Percentiles rank a stretch among this genome's conserved stretches.
These are phyloP conservation scores for Crossoptilon crossoptilon DNA, from an alignment of 2,797 vertebrate genomes.

Conservation along the genomic window DNA sequence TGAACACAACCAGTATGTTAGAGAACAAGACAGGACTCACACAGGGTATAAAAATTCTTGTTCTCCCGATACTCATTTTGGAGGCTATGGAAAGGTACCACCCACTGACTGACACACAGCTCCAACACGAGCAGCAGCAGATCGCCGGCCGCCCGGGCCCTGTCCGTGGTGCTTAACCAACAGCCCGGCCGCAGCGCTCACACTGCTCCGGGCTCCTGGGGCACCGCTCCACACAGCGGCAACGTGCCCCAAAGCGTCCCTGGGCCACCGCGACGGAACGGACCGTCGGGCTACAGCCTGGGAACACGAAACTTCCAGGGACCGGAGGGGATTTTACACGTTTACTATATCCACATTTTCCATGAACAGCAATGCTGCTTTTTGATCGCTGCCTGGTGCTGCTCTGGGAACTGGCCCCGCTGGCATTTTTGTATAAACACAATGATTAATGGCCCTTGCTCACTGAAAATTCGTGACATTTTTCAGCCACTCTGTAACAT, in stretches of 20 bases:
- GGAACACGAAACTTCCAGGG: background rate
- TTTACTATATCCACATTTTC: background rate
- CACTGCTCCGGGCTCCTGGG: background rate
- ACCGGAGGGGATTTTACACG: background rate
- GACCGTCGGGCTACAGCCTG: background rate
- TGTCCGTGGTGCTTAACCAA: slow-evolving; percentile 53
- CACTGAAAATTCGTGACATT: background rate
- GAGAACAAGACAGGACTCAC: background rate
- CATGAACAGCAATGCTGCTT: background rate
- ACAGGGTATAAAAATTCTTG: background rate
- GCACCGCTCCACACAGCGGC: too few species aligned
- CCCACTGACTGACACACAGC: background rate
- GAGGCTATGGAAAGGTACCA: background rate
- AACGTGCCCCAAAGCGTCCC: too few species aligned
- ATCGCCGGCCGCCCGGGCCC: background rate
- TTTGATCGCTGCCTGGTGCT: background rate
- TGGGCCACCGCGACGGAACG: background rate
- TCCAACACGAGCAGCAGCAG: background rate
- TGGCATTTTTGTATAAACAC: background rate
- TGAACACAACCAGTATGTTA: background rate
- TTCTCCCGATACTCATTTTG: background rate
- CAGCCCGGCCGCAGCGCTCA: too few species aligned
- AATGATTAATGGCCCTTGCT: background rate
- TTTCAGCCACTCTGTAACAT: background rate
- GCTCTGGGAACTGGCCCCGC: background rate